These are phyloP conservation scores for Anastrepha obliqua DNA, from an alignment of 1,140 invertebrate species.

Conservation along the genomic window DNA sequence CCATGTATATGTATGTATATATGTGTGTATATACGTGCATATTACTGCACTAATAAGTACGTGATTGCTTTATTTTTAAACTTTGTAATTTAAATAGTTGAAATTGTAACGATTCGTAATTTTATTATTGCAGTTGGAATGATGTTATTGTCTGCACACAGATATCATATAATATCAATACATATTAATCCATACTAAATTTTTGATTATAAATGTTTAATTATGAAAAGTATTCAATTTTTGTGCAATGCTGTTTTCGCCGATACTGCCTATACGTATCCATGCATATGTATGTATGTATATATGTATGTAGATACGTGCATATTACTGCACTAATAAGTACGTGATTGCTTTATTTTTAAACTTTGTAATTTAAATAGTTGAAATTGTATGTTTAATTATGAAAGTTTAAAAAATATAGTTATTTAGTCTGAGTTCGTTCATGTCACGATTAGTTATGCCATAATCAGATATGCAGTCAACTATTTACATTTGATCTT, in stretches of 20 bases:
- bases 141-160: too few species aligned
- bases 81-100: not conserved
- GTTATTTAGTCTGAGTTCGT: too few species aligned
- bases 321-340: slow-evolving; percentile 16
- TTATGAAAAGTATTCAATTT: slow-evolving; percentile 27
- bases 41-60: slow-evolving; percentile 29
- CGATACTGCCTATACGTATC: not conserved
- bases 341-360: slow-evolving; percentile 32
- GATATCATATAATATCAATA: too few species aligned
- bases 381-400: not conserved
- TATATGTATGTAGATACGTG: too few species aligned
- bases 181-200: too few species aligned
- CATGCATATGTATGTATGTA: not conserved
- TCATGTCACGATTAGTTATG: too few species aligned
- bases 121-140: not conserved
- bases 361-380: not conserved
- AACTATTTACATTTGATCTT: too few species aligned
- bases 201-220: too few species aligned
- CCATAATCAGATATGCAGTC: too few species aligned
- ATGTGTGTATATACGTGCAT: not conserved
- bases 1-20: not conserved
- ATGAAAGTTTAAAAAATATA: too few species aligned
- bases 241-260: not conserved
- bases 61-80: slow-evolving; percentile 32
- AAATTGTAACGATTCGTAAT: not conserved